Percentiles rank a stretch among this genome's conserved stretches.
Conservation (phyloP, 2,888 invertebrate species). For the Zootermopsis nevadensis region DNA sequence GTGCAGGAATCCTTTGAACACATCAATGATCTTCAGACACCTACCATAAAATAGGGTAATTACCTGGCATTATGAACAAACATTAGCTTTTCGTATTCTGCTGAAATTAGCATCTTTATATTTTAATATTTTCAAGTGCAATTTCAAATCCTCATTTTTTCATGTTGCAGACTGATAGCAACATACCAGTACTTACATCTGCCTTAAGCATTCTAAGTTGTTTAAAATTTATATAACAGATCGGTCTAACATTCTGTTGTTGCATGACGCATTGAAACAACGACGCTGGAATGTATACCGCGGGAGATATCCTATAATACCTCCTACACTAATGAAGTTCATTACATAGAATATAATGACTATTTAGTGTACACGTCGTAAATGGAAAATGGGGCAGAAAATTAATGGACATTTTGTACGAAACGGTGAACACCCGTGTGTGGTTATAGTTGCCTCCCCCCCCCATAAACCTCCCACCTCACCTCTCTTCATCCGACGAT, state of each 20-base stretch:
- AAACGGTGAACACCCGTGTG: conserved; percentile 36
- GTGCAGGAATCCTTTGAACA: too few species aligned
- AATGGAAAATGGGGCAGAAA: conserved; percentile 43
- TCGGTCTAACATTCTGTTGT: neutral
- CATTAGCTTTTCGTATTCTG: too few species aligned
- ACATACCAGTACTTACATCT: too few species aligned
- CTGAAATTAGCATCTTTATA: too few species aligned
- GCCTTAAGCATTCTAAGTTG: too few species aligned
- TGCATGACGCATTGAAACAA: neutral
- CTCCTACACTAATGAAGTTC: conserved; percentile 37
- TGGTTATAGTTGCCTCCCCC: neutral
- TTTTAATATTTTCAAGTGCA: too few species aligned
- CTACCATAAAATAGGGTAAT: too few species aligned
- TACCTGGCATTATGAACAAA: too few species aligned
- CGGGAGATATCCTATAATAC: neutral
- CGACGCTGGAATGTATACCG: neutral
- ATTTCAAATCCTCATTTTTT: too few species aligned
- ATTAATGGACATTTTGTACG: conserved; percentile 41
- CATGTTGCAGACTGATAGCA: too few species aligned
- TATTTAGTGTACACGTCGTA: conserved; percentile 34
- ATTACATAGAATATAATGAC: conserved; percentile 39
- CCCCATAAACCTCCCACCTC: neutral
- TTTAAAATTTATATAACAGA: too few species aligned
- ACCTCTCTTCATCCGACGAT: conserved; percentile 17
- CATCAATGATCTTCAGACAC: too few species aligned